These are phyloP conservation scores for Hydrophis major DNA, from an alignment of 2,797 vertebrate species.

Conservation along the genomic window DNA sequence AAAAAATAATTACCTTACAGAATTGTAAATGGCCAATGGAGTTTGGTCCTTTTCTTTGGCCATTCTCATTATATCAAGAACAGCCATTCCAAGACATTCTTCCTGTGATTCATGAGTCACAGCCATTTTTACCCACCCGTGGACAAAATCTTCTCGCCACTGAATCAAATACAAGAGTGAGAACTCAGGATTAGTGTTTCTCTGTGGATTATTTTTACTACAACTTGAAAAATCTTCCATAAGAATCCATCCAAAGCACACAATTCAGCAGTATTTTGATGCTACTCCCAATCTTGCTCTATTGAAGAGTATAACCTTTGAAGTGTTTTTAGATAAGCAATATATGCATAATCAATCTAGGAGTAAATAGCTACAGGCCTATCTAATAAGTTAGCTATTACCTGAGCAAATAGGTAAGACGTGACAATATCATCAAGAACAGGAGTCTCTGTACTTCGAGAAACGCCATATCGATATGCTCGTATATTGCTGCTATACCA, in stretches of 20 bases:
- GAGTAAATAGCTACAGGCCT: not conserved
- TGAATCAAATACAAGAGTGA: constrained; percentile 59
- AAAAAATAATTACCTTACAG: constrained; percentile 78
- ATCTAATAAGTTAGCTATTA: constrained; percentile 55
- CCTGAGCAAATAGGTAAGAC: constrained; percentile 92
- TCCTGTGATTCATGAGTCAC: constrained; percentile 92
- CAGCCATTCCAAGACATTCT: constrained; percentile 96
- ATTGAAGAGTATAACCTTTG: not conserved
- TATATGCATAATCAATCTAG: not conserved
- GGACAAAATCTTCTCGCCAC: constrained; percentile 93
- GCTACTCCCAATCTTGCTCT: not conserved
- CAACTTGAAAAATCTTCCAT: not conserved
- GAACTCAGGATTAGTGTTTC: not conserved
- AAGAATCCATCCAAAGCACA: not conserved
- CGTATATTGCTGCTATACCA: constrained; percentile 82
- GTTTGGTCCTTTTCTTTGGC: constrained; percentile 88
- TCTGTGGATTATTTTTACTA: not conserved
- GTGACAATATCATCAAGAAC: constrained; percentile 89
- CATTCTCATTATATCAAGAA: constrained; percentile 96
- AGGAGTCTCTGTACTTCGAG: constrained; percentile 84
- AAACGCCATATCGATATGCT: constrained; percentile 84
- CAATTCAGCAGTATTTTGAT: not conserved
- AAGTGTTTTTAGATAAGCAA: not conserved
- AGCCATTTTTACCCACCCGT: constrained; percentile 79
- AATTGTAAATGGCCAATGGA: constrained; percentile 86